These are phyloP conservation scores for Montipora cactus DNA, from an alignment of 64 coral and sea anemone species.

Conservation along the genomic window DNA sequence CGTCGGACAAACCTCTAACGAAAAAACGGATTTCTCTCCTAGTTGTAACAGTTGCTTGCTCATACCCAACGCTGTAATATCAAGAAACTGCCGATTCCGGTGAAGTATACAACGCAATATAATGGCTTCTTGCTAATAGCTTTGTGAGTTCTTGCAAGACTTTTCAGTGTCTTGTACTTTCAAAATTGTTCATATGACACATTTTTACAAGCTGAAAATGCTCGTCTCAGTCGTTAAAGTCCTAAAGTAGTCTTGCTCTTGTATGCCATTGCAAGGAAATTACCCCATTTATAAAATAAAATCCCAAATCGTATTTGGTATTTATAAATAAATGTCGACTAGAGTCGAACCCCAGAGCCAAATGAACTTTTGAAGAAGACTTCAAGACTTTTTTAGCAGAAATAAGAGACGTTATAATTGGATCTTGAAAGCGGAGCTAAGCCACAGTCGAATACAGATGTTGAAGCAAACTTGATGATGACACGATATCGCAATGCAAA, in stretches of 20 bases:
- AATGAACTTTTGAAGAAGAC: slow-evolving; percentile 1
- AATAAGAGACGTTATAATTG: slow-evolving; percentile 30
- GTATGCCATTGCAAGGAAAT: slow-evolving; percentile 9
- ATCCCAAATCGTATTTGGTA: background rate
- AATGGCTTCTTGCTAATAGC: background rate
- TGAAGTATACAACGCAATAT: background rate
- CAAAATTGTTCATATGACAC: background rate
- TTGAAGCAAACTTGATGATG: background rate
- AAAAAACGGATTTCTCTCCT: slow-evolving; percentile 10
- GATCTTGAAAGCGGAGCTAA: slow-evolving; percentile 20
- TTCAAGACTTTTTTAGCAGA: slow-evolving; percentile 4
- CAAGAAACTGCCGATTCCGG: slow-evolving; percentile 25
- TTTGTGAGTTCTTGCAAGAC: background rate
- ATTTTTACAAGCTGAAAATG: background rate
- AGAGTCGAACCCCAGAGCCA: background rate
- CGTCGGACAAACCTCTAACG: background rate
- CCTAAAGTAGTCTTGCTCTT: background rate
- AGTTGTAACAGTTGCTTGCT: slow-evolving; percentile 8
- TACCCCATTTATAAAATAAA: background rate
- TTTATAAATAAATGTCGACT: background rate
- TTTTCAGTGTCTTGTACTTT: background rate
- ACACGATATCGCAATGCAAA: slow-evolving; percentile 25
- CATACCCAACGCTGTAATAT: slow-evolving; percentile 14
- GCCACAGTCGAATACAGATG: slow-evolving; percentile 44
- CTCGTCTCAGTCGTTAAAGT: background rate